Evolutionary conservation across 2,888 invertebrate species (phyloP), one percentile per base, ranked within the genome.

Genomic region (Tigriopus californicus): DNA sequence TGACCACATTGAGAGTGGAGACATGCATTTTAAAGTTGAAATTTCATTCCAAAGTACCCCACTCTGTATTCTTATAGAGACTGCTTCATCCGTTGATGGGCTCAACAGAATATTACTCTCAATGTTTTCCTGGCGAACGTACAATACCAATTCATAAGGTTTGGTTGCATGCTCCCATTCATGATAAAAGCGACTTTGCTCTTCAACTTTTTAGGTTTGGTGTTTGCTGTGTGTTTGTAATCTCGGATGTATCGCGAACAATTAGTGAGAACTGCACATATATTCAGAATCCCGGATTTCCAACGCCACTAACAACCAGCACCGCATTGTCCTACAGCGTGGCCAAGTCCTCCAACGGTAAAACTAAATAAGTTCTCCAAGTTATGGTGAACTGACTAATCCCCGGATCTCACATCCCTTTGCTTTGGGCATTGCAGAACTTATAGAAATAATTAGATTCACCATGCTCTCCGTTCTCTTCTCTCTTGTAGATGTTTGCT

Each of bases 221-320:
- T n/a, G 54, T 54, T 10, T 54, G 54, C 6, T 54, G 54, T 41
- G 33, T 54, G 8, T 54, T 54, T n/a, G n/a, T 24, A 41, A 15
- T 41, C 18, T 40, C 40, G n/a, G 22, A 15, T 20, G 22, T n/a
- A n/a, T 15, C 40, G 6, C n/a, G 41, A 15, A 54, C 54, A 1
- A 54, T 54, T 15, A n/a, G 15, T 10, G 40, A 40, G 40, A 54
- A 54, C 41, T 25, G 41, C 22, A 54, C 40, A 10, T 54, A 54
- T 24, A 22, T 54, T 13, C 40, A 40, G 41, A 54, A 54, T 54
- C 54, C 54, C 15, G 41, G 41, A n/a, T 54, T 54, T 41, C 54
- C 53, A 22, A 15, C 33, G 22, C 15, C 40, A 25, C 33, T 18
- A 24, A 25, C 33, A 15, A 33, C 25, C 3, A 15, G 33, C 8